These are phyloP conservation scores for Tenthredo livida DNA, from an alignment of 2,888 invertebrate genomes.

Conservation along the genomic window DNA sequence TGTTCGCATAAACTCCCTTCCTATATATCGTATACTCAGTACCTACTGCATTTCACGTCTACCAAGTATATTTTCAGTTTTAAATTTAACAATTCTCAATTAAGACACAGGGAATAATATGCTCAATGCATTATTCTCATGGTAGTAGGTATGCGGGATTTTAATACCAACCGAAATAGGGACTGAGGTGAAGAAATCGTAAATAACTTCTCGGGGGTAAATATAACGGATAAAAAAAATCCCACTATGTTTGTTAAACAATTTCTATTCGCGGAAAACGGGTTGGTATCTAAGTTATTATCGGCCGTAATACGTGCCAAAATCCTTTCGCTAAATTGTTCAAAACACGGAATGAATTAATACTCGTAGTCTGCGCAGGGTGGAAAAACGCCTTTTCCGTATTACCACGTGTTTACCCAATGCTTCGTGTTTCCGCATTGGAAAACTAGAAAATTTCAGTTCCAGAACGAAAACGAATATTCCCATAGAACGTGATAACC, in stretches of 20 bases:
- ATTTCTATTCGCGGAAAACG: slow-evolving; percentile 12
- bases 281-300: not conserved
- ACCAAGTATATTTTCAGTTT: not conserved
- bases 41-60: not conserved
- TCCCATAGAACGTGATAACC: not conserved
- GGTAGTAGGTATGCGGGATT: not conserved
- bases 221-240: not conserved
- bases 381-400: not conserved
- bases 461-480: not conserved
- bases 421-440: not conserved
- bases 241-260: not conserved
- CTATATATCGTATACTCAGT: not conserved
- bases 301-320: slow-evolving; percentile 15
- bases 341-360: not conserved
- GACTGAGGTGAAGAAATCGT: not conserved
- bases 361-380: not conserved
- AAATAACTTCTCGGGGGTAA: not conserved
- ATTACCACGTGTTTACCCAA: not conserved
- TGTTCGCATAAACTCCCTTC: slow-evolving; percentile 39
- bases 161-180: not conserved
- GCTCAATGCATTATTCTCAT: too few species aligned
- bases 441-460: not conserved
- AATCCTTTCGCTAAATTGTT: not conserved
- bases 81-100: not conserved
- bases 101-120: too few species aligned